These are phyloP conservation scores for Pachyuromys duprasi DNA, from an alignment of 2,797 vertebrate species.

Conservation along the genomic window DNA sequence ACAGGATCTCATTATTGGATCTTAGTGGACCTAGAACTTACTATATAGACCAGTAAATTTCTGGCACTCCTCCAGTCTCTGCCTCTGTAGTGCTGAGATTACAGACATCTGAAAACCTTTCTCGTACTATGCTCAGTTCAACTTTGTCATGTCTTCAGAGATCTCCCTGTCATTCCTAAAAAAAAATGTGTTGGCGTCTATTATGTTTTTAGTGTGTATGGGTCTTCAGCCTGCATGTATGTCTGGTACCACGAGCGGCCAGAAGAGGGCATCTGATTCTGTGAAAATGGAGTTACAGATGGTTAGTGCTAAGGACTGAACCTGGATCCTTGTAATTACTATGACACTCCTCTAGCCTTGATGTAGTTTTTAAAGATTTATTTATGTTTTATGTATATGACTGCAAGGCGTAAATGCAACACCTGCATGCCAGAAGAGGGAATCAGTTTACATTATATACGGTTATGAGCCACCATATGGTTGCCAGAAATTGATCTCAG, in stretches of 20 bases:
- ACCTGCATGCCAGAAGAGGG: too few species aligned
- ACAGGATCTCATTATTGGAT: neutral
- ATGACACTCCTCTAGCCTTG: too few species aligned
- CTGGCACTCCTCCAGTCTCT: neutral
- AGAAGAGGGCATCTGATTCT: neutral
- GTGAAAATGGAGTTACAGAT: too few species aligned
- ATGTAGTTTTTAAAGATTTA: too few species aligned
- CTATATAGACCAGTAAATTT: neutral
- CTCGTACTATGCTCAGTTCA: neutral
- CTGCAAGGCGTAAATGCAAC: too few species aligned
- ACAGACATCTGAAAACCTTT: neutral
- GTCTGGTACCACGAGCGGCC: neutral
- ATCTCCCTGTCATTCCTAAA: neutral
- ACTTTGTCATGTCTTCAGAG: slow-evolving; percentile 6
- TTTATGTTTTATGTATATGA: too few species aligned
- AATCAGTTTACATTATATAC: too few species aligned
- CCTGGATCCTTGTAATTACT: too few species aligned
- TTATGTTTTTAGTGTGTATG: neutral
- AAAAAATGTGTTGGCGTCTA: neutral
- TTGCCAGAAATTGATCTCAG: neutral
- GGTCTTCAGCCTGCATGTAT: neutral
- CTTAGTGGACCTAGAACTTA: neutral
- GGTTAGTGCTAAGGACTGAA: too few species aligned
- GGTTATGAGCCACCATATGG: neutral
- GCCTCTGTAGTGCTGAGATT: neutral